These are phyloP conservation scores for Aromia moschata DNA, from an alignment of 2,888 invertebrate genomes.

Conservation along the genomic window DNA sequence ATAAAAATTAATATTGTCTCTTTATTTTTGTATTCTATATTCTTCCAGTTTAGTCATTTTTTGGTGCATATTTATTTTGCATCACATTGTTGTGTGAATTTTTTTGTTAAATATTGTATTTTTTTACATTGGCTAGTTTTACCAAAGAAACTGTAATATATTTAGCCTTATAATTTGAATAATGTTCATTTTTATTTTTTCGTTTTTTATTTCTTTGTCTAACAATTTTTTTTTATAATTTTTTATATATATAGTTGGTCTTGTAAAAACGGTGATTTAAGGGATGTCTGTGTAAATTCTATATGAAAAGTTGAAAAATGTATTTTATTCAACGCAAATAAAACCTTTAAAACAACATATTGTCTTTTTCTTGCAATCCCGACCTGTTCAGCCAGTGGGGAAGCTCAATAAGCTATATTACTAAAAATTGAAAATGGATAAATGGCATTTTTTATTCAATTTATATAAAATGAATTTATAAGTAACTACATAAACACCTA, in stretches of 20 bases:
- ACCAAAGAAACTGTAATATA: slow-evolving; percentile 64
- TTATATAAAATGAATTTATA: too few relatives aligned
- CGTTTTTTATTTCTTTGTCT: slow-evolving; percentile 45
- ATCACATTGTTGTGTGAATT: slow-evolving; percentile 52
- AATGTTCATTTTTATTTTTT: slow-evolving; percentile 40
- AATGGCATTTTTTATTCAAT: too few relatives aligned
- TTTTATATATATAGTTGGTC: slow-evolving; percentile 50
- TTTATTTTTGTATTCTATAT: slow-evolving; percentile 44
- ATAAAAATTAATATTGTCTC: slow-evolving; percentile 37
- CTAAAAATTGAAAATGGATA: too few relatives aligned
- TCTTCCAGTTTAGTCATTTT: slow-evolving; percentile 45
- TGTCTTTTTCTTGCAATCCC: neutral
- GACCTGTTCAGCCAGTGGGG: too few relatives aligned
- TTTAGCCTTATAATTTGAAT: slow-evolving; percentile 42
- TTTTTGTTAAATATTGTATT: slow-evolving; percentile 50
- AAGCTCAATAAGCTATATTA: too few relatives aligned
- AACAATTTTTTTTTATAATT: slow-evolving; percentile 47
- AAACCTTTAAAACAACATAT: slow-evolving; percentile 32
- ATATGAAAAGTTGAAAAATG: slow-evolving; percentile 61
- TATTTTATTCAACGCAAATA: slow-evolving; percentile 62
- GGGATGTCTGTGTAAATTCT: slow-evolving; percentile 61
- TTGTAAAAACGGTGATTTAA: slow-evolving; percentile 58
- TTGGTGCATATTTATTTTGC: slow-evolving; percentile 45
- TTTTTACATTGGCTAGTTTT: slow-evolving; percentile 61
- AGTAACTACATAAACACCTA: too few relatives aligned